Evolutionary conservation across 2,113 vertebrate genomes (phyloP), one percentile per base, ranked within the genome.

Genomic region (Clarias magur): DNA sequence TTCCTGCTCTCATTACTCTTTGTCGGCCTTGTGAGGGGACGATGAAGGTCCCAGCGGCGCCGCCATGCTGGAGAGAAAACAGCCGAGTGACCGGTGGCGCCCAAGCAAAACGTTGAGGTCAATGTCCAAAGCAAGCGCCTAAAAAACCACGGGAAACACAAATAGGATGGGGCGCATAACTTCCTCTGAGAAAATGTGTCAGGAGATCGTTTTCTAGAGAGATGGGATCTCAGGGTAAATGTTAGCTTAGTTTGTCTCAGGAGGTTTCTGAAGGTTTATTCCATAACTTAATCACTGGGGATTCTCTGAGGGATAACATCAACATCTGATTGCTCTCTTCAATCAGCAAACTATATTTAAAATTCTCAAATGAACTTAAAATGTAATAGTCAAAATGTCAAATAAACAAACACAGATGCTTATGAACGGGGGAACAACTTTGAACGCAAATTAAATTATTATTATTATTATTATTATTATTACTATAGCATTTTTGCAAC

Each of bases 1-100:
- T 90, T 90, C 89, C 89, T 88, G 89, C 73, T 81, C 87, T 84
- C 89, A 88, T 90, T 88, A 88, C 76, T 90, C 87, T 88, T 54
- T 90, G 86, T 83, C 75, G 72, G 67, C 30, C 23, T 13, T 82
- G 68, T 38, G 9, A 19, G 65, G 85, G 82, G 86, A 89, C 85
- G 65, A 86, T 65, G 53, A 73, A 89, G 84, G 84, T 86, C 89
- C 84, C 73, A 42, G 17, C 17, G 89, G 86, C 89, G 89, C 86
- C 86, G 54, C 83, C 73, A 53, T 88, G 86, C 72, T 89, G 86
- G 89, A 89, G 84, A 88, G 86, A 87, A 89, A 89, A 85, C 89
- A 89, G 88, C 23, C 9, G 72, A 25, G 85, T 38, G 80, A 85
- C 72, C 67, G 59, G 21, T 23, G 82, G 85, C 60, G 56, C 82